Evolutionary conservation across 2,797 vertebrate genomes (phyloP).

Genomic region (Myotis vivesi): DNA sequence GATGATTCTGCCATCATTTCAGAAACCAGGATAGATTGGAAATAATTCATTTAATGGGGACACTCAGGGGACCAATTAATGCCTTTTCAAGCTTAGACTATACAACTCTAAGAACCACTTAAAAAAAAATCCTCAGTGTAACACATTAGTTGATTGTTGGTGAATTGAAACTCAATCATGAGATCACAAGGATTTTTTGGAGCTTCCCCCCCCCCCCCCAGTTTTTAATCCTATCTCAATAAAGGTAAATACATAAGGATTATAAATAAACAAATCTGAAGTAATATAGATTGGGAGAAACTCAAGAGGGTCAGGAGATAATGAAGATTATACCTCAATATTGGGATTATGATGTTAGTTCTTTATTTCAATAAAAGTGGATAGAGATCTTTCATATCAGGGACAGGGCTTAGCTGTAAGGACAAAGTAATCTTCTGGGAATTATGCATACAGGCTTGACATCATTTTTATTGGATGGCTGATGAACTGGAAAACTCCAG

Average conservation of each 20-base stretch:
- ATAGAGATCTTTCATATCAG: constrained; percentile 90
- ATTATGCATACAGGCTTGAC: constrained; percentile 87
- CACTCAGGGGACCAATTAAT: constrained; percentile 69
- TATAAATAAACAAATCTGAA: constrained; percentile 88
- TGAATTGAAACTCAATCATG: constrained; percentile 72
- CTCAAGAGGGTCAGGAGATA: constrained; percentile 88
- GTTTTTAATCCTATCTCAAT: constrained; percentile 89
- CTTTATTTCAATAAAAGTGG: constrained; percentile 90
- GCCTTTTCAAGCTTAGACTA: neutral
- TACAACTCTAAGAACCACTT: neutral
- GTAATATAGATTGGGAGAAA: constrained; percentile 82
- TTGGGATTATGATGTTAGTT: constrained; percentile 90
- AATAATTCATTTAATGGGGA: constrained; percentile 39
- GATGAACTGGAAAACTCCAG: constrained; percentile 89
- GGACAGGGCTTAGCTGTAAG: constrained; percentile 89
- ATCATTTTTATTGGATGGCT: constrained; percentile 89
- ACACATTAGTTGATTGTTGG: constrained; percentile 72
- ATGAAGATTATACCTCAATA: constrained; percentile 88
- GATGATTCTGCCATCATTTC: neutral
- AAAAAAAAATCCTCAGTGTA: constrained; percentile 48
- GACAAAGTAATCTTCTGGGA: constrained; percentile 89
- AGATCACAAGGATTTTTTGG: constrained; percentile 74
- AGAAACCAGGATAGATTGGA: neutral
- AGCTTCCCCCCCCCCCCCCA: constrained; percentile 65
- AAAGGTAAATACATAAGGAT: constrained; percentile 89